phyloP scores from a whole-genome alignment of 2,113 vertebrate genomes.

The Neopipo cinnamomea region DNA sequence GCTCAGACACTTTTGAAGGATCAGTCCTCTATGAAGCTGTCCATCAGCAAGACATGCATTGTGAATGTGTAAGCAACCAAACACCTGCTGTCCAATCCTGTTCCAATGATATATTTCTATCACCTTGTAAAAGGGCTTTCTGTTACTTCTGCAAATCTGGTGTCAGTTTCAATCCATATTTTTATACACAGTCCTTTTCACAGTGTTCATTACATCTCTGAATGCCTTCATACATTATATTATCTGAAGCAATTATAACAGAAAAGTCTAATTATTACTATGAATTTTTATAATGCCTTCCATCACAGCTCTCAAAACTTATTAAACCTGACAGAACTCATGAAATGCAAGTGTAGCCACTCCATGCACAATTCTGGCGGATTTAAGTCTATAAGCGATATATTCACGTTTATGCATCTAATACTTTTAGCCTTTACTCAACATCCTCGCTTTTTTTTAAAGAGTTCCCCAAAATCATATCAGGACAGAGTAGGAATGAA shows the following conservation, averaged over 20 bases:
- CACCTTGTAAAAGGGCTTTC: slow-evolving; percentile 6
- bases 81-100: neutral
- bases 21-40: neutral
- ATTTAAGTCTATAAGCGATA: neutral
- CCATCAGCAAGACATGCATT: rapidly evolving
- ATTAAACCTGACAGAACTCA: neutral
- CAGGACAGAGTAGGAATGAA: neutral
- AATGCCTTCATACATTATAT: neutral
- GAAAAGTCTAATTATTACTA: neutral
- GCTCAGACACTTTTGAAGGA: neutral
- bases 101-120: neutral
- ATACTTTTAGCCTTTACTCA: neutral
- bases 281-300: neutral
- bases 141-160: neutral
- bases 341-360: neutral
- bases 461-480: neutral
- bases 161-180: neutral
- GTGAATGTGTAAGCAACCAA: neutral
- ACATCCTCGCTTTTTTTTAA: neutral
- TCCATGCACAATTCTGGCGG: neutral
- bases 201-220: neutral
- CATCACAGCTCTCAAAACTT: neutral
- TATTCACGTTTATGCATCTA: neutral
- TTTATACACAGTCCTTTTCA: neutral
- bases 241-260: neutral